These are phyloP conservation scores for Chelon labrosus DNA, from an alignment of 2,797 vertebrate species.

Conservation along the genomic window DNA sequence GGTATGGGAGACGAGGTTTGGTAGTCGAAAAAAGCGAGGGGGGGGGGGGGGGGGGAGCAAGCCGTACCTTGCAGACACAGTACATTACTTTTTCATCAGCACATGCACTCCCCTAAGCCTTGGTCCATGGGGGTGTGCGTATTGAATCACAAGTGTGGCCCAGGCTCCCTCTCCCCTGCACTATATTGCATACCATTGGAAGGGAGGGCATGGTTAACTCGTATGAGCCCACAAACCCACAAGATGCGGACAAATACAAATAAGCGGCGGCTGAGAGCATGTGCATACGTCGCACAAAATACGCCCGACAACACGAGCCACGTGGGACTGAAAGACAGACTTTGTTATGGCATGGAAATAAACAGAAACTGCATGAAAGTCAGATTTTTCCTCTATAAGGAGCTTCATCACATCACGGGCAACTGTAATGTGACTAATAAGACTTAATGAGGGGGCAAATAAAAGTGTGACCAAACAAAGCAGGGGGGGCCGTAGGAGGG, in stretches of 20 bases:
- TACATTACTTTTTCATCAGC: constrained; percentile 89
- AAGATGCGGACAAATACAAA: constrained; percentile 64
- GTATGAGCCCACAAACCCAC: constrained; percentile 48
- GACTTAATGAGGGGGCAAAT: constrained; percentile 66
- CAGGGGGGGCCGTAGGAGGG: constrained; percentile 2
- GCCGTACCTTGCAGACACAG: constrained; percentile 83
- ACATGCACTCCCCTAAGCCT: constrained; percentile 83
- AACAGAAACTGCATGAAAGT: constrained; percentile 48
- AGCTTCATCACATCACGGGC: constrained; percentile 51
- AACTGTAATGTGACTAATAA: constrained; percentile 49
- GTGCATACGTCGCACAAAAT: constrained; percentile 55
- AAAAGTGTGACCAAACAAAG: constrained; percentile 65
- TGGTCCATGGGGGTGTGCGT: constrained; percentile 76
- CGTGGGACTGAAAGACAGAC: neutral
- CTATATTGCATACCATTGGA: constrained; percentile 76
- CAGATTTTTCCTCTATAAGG: constrained; percentile 30
- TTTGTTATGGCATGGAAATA: neutral
- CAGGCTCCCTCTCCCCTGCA: constrained; percentile 46
- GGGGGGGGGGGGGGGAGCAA: constrained; percentile 52
- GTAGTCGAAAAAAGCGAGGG: constrained; percentile 57
- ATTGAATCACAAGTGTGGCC: constrained; percentile 79
- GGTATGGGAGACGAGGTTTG: constrained; percentile 64
- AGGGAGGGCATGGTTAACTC: constrained; percentile 56
- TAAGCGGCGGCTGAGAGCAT: constrained; percentile 48
- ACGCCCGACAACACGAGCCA: constrained; percentile 21